Percentiles rank a stretch among this genome's conserved stretches.
phyloP scores from a whole-genome alignment of 37 sponge, comb jelly and placozoan genomes.

The Geodia barretti region DNA sequence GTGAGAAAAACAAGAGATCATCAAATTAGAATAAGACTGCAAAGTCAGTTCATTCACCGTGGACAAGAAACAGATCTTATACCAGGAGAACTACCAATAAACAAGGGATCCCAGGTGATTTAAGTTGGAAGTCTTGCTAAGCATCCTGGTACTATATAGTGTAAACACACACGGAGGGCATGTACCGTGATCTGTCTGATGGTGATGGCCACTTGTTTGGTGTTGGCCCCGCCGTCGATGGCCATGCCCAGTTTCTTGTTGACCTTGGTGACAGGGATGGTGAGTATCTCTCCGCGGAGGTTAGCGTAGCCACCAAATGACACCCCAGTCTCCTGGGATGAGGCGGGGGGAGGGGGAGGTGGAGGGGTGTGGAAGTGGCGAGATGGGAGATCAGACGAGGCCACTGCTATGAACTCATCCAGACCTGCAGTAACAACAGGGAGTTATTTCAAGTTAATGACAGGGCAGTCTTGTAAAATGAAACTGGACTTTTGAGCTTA shows the following conservation, averaged over 20 bases:
- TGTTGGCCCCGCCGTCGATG: conserved; percentile 84
- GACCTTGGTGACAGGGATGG: conserved; percentile 68
- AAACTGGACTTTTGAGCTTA: too few species aligned
- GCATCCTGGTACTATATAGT: too few species aligned
- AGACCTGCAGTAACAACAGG: background rate
- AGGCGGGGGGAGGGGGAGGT: background rate
- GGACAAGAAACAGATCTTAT: too few species aligned
- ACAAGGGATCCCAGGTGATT: too few species aligned
- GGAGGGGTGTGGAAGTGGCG: background rate
- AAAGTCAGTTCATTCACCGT: too few species aligned
- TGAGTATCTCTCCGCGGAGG: conserved; percentile 66
- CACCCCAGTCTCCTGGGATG: background rate
- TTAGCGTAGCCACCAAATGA: conserved; percentile 64
- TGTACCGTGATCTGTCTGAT: conserved; percentile 75
- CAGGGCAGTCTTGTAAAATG: too few species aligned
- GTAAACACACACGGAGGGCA: too few species aligned
- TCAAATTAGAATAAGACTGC: too few species aligned
- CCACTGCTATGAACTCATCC: background rate
- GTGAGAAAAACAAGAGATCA: too few species aligned
- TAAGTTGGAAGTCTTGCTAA: too few species aligned
- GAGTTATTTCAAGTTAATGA: too few species aligned
- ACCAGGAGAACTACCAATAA: too few species aligned
- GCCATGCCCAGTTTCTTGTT: conserved; percentile 83
- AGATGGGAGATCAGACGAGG: background rate
- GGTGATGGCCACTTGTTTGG: conserved; percentile 77